Percentiles rank a stretch among this genome's conserved stretches.
Conservation (phyloP, 2,888 invertebrate species). For the Lordiphosa fenestrarum region DNA sequence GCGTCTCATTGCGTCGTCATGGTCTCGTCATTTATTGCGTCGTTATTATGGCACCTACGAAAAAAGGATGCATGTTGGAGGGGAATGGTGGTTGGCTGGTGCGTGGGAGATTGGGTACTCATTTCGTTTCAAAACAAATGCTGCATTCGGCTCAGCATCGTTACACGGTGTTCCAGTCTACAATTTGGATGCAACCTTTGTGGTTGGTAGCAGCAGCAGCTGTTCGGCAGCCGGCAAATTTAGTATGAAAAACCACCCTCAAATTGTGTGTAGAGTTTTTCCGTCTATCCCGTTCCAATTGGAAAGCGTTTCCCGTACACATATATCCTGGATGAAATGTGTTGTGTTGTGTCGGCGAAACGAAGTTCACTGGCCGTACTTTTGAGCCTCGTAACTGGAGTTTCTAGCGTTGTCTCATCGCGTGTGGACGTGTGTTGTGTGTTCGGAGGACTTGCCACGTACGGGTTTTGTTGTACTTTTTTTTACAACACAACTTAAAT, state of each 20-base stretch:
- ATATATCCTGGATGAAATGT: constrained; percentile 42
- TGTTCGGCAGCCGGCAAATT: constrained; percentile 49
- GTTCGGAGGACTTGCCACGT: background rate
- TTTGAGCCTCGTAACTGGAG: constrained; percentile 49
- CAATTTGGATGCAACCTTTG: constrained; percentile 30
- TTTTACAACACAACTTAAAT: background rate
- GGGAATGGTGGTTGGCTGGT: constrained; percentile 2
- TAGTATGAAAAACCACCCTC: constrained; percentile 44
- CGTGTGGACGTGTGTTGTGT: constrained; percentile 54
- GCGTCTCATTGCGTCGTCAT: constrained; percentile 66
- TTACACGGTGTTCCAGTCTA: constrained; percentile 54
- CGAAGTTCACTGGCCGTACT: constrained; percentile 74
- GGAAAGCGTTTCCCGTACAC: constrained; percentile 43
- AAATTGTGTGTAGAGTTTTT: constrained; percentile 46
- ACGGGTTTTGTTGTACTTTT: constrained; percentile 6
- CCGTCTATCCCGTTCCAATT: constrained; percentile 60
- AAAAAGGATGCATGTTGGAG: background rate
- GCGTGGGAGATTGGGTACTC: constrained; percentile 25
- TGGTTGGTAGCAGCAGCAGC: constrained; percentile 54
- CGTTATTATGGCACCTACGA: constrained; percentile 68
- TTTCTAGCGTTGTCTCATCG: constrained; percentile 66
- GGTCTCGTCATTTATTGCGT: constrained; percentile 70
- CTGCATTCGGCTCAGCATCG: constrained; percentile 34
- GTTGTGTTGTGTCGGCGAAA: constrained; percentile 19
- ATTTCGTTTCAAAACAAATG: constrained; percentile 71